A percentile compares a stretch with the other conserved stretches of the same genome.
Evolutionary conservation across 2,888 invertebrate genomes (phyloP).

Genomic region (Drosophila mulleri): DNA sequence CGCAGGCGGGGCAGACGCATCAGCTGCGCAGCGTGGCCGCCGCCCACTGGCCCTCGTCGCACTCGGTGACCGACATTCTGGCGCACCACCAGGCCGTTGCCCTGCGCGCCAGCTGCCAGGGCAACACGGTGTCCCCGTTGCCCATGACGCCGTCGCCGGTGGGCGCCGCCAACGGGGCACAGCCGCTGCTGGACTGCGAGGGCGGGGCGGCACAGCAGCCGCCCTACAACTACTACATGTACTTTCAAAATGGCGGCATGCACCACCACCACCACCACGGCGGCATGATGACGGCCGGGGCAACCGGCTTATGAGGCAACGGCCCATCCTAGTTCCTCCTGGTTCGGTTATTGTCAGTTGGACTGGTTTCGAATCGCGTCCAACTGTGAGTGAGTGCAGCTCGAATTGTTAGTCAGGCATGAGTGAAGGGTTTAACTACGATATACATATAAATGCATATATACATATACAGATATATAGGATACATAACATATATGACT

Average conservation of each 20-base stretch:
- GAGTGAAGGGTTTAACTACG: constrained; percentile 53
- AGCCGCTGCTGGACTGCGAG: constrained; percentile 80
- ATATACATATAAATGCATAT: background rate
- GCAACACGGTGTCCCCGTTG: constrained; percentile 77
- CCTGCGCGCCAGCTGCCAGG: constrained; percentile 83
- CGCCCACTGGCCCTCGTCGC: constrained; percentile 86
- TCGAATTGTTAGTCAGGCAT: constrained; percentile 34
- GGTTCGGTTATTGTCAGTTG: constrained; percentile 34
- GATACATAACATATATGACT: constrained; percentile 16
- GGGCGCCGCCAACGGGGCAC: constrained; percentile 62
- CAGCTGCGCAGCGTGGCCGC: constrained; percentile 81
- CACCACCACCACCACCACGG: constrained; percentile 84
- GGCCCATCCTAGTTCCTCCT: constrained; percentile 1
- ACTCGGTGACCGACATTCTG: constrained; percentile 87
- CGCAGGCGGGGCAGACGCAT: constrained; percentile 83
- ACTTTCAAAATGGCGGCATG: constrained; percentile 85
- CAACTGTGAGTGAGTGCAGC: constrained; percentile 9
- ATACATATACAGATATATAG: background rate
- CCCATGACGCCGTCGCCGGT: constrained; percentile 78
- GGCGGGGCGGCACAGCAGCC: constrained; percentile 81
- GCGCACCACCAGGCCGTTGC: constrained; percentile 85
- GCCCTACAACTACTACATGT: constrained; percentile 85
- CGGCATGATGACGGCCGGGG: constrained; percentile 84
- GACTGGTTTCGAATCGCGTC: constrained; percentile 44
- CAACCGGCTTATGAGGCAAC: constrained; percentile 84